Evolutionary conservation across 2,797 vertebrate species (phyloP).

Genomic region (Echeneis naucrates): DNA sequence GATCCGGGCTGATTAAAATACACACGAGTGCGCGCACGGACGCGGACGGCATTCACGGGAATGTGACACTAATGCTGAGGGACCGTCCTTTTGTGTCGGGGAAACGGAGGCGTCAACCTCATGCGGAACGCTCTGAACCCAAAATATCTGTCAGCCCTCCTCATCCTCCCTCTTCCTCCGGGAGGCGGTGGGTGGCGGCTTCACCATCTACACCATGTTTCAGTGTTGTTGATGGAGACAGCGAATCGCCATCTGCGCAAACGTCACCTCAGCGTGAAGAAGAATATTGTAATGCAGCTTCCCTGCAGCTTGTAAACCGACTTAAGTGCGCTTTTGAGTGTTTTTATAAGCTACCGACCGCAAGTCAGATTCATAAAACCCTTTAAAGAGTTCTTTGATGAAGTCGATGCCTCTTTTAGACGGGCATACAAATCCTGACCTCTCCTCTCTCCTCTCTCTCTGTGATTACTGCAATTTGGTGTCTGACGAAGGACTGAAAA

Average conservation of each 20-base stretch:
- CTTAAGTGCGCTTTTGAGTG: not conserved
- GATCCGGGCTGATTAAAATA: conserved; percentile 61
- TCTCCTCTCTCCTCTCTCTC: not conserved
- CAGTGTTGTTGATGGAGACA: conserved; percentile 18
- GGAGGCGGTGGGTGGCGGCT: conserved; percentile 29
- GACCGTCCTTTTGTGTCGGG: conserved; percentile 48
- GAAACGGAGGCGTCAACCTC: conserved; percentile 45
- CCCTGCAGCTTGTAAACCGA: not conserved
- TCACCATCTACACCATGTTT: conserved; percentile 14
- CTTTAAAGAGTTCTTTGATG: conserved; percentile 8
- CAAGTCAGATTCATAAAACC: not conserved
- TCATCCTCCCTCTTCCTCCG: not conserved
- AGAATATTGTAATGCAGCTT: not conserved
- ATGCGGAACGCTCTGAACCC: conserved; percentile 20
- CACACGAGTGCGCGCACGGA: conserved; percentile 18
- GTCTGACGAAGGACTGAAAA: not conserved
- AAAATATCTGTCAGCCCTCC: conserved; percentile 44
- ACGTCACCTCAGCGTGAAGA: not conserved
- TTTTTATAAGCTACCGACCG: not conserved
- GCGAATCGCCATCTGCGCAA: conserved; percentile 11
- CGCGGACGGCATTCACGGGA: conserved; percentile 22
- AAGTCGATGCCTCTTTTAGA: conserved; percentile 3
- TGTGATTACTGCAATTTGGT: not conserved
- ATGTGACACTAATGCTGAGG: conserved; percentile 49
- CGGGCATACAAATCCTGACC: not conserved